These are phyloP conservation scores for Sula dactylatra DNA, from an alignment of 2,113 vertebrate genomes.

Conservation along the genomic window DNA sequence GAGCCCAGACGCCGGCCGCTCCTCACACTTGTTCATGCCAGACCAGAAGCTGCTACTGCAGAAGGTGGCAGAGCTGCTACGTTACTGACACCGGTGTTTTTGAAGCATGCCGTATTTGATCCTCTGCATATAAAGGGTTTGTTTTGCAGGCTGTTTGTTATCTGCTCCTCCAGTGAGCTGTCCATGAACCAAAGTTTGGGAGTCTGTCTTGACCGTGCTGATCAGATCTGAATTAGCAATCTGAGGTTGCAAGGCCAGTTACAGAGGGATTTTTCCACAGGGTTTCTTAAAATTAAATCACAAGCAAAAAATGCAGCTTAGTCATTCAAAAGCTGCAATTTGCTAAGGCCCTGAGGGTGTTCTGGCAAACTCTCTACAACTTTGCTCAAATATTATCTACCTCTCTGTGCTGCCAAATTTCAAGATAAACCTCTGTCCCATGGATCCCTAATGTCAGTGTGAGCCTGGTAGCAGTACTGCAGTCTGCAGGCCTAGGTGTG, in stretches of 20 bases:
- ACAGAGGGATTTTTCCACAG: not conserved
- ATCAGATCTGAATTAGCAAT: not conserved
- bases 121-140: not conserved
- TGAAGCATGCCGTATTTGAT: rapidly evolving
- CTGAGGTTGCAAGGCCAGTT: not conserved
- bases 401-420: not conserved
- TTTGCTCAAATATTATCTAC: not conserved
- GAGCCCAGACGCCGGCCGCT: not conserved
- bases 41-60: not conserved
- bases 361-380: constrained; percentile 6
- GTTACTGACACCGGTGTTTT: not conserved
- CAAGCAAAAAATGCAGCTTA: constrained; percentile 32
- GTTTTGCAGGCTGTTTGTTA: not conserved
- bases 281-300: constrained; percentile 31
- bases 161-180: not conserved
- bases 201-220: not conserved
- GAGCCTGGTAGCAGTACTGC: not conserved
- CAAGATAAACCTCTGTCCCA: not conserved
- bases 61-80: not conserved
- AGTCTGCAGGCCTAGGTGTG: not conserved
- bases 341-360: not conserved
- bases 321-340: constrained; percentile 37
- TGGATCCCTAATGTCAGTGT: not conserved
- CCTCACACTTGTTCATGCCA: not conserved
- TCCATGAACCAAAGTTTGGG: not conserved